phyloP scores from a whole-genome alignment of 2,797 vertebrate genomes.

The Poecile montanus region DNA sequence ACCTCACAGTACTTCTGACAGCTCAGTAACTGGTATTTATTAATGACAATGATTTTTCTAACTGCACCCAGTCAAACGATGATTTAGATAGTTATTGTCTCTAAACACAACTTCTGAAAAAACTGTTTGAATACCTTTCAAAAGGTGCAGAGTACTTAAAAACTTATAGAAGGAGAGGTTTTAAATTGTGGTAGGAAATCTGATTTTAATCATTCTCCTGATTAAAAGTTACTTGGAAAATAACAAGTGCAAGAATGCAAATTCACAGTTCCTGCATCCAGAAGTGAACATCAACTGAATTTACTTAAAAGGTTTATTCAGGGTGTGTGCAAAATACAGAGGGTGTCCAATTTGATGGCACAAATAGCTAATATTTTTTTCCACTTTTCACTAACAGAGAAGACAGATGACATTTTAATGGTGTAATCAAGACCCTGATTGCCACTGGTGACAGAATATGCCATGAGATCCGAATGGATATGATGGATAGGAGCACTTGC shows the following conservation, averaged over 20 bases:
- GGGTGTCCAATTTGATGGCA: neutral
- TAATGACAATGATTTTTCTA: constrained; percentile 33
- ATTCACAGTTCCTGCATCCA: neutral
- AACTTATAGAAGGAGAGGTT: constrained; percentile 10
- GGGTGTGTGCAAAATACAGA: neutral
- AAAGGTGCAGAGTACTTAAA: constrained; percentile 18
- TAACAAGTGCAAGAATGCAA: neutral
- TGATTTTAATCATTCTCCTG: neutral
- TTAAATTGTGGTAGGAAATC: neutral
- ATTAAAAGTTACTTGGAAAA: neutral
- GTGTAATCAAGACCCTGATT: constrained; percentile 7
- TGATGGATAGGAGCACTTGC: neutral
- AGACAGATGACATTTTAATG: constrained; percentile 10
- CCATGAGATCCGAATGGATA: neutral
- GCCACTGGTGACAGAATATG: neutral
- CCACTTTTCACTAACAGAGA: neutral
- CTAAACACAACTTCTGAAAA: constrained; percentile 20
- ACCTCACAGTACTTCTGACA: neutral
- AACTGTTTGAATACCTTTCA: constrained; percentile 53
- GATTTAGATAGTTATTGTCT: neutral
- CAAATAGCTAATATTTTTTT: neutral
- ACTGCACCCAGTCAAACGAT: constrained; percentile 9
- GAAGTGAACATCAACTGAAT: neutral
- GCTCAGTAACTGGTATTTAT: constrained; percentile 5
- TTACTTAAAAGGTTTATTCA: neutral